Conservation (phyloP, 2,797 vertebrate species). For the Lagodon rhomboides region DNA sequence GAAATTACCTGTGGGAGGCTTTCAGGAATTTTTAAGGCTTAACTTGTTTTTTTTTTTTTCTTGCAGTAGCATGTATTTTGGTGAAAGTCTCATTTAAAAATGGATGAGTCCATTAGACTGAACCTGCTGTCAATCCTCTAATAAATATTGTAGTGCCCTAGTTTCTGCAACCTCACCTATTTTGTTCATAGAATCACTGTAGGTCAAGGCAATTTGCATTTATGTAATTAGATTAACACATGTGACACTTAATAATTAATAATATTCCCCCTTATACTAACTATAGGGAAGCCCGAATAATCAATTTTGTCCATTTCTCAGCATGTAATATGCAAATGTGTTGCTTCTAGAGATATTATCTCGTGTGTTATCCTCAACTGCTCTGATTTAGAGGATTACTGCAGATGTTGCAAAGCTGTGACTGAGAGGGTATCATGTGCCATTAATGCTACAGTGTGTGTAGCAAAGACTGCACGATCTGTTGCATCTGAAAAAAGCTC, state of each 20-base stretch:
- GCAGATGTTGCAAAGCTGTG: slow-evolving; percentile 36
- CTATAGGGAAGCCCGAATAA: not conserved
- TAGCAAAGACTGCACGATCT: slow-evolving; percentile 38
- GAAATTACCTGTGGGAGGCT: slow-evolving; percentile 54
- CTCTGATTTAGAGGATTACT: slow-evolving; percentile 51
- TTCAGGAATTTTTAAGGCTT: slow-evolving; percentile 56
- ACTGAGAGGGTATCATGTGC: slow-evolving; percentile 43
- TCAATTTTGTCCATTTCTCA: not conserved
- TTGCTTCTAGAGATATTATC: slow-evolving; percentile 1
- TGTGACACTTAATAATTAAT: not conserved
- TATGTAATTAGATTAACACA: slow-evolving; percentile 21
- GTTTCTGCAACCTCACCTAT: slow-evolving; percentile 42
- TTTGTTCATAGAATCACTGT: slow-evolving; percentile 17
- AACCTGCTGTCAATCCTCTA: slow-evolving; percentile 49
- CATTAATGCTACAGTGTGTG: slow-evolving; percentile 37
- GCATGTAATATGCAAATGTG: not conserved
- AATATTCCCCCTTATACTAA: not conserved
- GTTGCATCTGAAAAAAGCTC: slow-evolving; percentile 43
- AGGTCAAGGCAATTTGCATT: slow-evolving; percentile 33
- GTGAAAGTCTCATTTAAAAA: slow-evolving; percentile 67
- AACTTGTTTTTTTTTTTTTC: slow-evolving; percentile 16
- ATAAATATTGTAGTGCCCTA: slow-evolving; percentile 70
- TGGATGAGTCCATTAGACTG: slow-evolving; percentile 73
- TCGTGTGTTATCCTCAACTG: slow-evolving; percentile 26
- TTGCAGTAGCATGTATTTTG: slow-evolving; percentile 49